phyloP scores from a whole-genome alignment of 2,888 invertebrate genomes.

The Erebia epiphron region DNA sequence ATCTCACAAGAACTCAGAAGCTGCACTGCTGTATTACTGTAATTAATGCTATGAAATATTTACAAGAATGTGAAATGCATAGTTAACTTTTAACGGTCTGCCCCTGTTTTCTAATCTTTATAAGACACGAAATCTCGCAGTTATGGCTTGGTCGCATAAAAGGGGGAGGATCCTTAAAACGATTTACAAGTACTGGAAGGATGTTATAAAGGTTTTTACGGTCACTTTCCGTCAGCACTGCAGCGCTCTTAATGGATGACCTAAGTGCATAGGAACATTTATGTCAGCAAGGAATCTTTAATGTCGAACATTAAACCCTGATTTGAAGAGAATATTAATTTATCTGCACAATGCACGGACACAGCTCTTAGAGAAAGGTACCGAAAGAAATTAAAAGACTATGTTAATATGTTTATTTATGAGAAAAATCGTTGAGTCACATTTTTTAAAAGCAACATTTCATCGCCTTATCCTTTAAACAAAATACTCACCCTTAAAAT shows the following conservation, averaged over 20 bases:
- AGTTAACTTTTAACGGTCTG: slow-evolving; percentile 29
- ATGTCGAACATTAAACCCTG: slow-evolving; percentile 40
- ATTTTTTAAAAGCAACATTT: neutral
- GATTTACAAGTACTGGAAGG: slow-evolving; percentile 82
- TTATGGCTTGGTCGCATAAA: slow-evolving; percentile 74
- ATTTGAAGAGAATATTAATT: slow-evolving; percentile 19
- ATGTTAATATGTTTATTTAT: neutral
- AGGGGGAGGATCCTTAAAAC: slow-evolving; percentile 72
- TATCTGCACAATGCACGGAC: neutral
- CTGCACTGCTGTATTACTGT: too few species aligned
- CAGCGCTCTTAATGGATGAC: slow-evolving; percentile 79
- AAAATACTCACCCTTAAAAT: neutral
- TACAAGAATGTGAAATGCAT: slow-evolving; percentile 14
- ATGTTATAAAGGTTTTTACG: slow-evolving; percentile 82
- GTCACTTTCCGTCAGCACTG: slow-evolving; percentile 78
- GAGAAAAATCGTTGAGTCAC: neutral
- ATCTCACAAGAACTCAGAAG: too few species aligned
- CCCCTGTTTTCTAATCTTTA: slow-evolving; percentile 40
- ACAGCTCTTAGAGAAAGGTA: neutral
- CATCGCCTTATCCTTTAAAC: neutral
- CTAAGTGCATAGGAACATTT: slow-evolving; percentile 82
- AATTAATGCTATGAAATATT: slow-evolving; percentile 4
- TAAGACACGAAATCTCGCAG: slow-evolving; percentile 47
- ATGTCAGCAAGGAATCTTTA: slow-evolving; percentile 62
- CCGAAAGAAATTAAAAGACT: neutral